Conservation (phyloP, 2,888 invertebrate species). For the Isotomurus palustris region DNA sequence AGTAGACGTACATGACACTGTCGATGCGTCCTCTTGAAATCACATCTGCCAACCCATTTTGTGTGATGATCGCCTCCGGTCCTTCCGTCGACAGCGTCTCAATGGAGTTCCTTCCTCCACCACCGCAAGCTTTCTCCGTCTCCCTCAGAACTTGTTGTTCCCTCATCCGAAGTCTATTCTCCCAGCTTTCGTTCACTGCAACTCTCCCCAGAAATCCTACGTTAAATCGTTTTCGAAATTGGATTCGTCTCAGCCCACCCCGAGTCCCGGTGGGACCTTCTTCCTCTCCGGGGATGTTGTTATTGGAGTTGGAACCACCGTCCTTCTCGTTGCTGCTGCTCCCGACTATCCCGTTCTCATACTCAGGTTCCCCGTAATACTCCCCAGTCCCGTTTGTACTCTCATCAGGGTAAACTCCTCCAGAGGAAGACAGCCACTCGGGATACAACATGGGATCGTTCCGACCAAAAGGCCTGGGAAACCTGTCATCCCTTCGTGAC, state of each 20-base stretch:
- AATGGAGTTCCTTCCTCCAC: too few relatives aligned
- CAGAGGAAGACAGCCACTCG: constrained; percentile 39
- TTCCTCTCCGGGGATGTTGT: constrained; percentile 4
- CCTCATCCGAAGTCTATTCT: neutral
- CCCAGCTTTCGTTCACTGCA: neutral
- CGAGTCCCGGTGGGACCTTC: too few relatives aligned
- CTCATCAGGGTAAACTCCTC: constrained; percentile 32
- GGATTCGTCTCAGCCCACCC: neutral
- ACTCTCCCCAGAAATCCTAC: neutral
- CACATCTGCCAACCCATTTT: constrained; percentile 43
- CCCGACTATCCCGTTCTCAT: constrained; percentile 30
- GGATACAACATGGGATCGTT: constrained; percentile 28
- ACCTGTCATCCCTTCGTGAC: neutral
- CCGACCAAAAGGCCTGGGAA: constrained; percentile 2
- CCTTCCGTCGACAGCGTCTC: neutral
- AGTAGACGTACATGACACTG: constrained; percentile 67
- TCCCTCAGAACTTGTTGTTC: constrained; percentile 7
- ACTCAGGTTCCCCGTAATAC: constrained; percentile 32
- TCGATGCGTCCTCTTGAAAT: constrained; percentile 55
- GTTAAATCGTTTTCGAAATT: constrained; percentile 8
- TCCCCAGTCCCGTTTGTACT: constrained; percentile 21
- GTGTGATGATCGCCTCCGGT: constrained; percentile 31
- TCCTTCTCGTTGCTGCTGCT: constrained; percentile 15
- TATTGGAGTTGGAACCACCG: neutral
- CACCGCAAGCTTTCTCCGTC: neutral